Evolutionary conservation across 2,797 vertebrate genomes (phyloP), one percentile per base, ranked within the genome.

Genomic region (Cyprinella venusta): DNA sequence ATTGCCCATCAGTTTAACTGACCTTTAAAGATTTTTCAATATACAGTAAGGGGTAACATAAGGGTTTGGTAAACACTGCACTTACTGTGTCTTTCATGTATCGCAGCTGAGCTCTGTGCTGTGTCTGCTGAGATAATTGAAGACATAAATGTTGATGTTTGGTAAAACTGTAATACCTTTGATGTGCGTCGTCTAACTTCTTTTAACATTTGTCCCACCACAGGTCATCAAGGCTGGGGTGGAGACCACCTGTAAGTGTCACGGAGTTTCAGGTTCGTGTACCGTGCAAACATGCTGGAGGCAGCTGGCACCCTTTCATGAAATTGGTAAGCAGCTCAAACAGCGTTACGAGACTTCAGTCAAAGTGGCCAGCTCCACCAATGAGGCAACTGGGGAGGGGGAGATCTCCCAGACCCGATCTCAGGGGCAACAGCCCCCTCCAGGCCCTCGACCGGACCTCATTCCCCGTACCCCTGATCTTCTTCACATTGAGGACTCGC

Each of bases 401-500:
- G 97, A 98, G 45, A 97, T 97, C 89, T 95, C 97, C 72, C 95
- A 97, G 0, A 96, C 96, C 0, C 95, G 96, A 0, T 72, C 83
- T 82, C 84, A 83, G 15, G 76, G 67, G 76, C 93, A 94, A 38
- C 89, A 84, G 79, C 71, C 67, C n/a, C 87, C 93, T 0, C 86
- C 90, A 26, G 94, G 96, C 4, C 91, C 94, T 7, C 92, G 92
- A 19, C 70, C 76, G 0, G 97, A 98, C 92, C 96, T 96, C 5
- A 96, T 99, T 88, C 97, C 97, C 86, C 96, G 96, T 90, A 98
- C 97, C 82, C 97, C 96, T 2, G 97, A 98, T 90, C 93, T 99
- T 1, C 95, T 98, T 88, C 97, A 99, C 94, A 96, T 99, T 69
- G 98, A 99, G n/a, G 98, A 99, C 94, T 99, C 98, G 0, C 98